phyloP scores from a whole-genome alignment of 2,113 vertebrate species.

The Pterocles burchelli region DNA sequence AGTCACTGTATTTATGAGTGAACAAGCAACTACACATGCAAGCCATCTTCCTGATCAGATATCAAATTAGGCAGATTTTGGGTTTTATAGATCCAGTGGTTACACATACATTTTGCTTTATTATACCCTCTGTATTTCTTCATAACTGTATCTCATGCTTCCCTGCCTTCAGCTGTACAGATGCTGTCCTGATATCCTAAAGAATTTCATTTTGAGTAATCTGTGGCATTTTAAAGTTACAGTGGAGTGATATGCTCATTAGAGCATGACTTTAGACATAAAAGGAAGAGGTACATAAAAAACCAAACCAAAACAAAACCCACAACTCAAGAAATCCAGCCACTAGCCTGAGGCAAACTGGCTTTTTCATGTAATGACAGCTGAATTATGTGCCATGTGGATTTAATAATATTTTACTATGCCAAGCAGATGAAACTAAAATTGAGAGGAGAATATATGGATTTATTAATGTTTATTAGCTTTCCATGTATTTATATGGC shows the following conservation, averaged over 20 bases:
- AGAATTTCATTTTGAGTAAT: constrained; percentile 30
- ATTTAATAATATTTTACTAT: not conserved
- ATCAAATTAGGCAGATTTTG: constrained; percentile 32
- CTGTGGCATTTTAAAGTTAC: not conserved
- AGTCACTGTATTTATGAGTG: not conserved
- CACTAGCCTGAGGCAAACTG: not conserved
- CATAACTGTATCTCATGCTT: not conserved
- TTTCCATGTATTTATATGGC: not conserved
- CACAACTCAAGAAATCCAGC: not conserved
- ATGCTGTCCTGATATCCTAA: constrained; percentile 25
- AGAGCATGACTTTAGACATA: not conserved
- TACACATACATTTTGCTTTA: not conserved
- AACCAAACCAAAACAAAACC: not conserved
- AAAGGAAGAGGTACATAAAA: not conserved
- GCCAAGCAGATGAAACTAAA: not conserved
- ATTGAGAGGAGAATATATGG: not conserved
- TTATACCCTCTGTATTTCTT: constrained; percentile 8
- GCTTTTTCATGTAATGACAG: not conserved
- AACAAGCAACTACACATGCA: constrained; percentile 17
- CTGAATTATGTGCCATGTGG: not conserved
- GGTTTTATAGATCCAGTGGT: not conserved
- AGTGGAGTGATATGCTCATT: not conserved
- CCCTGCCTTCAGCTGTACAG: constrained; percentile 16
- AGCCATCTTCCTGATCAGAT: constrained; percentile 16
- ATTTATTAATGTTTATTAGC: not conserved